These are phyloP conservation scores for Onychostoma macrolepis DNA, from an alignment of 2,113 vertebrate species.

Conservation along the genomic window DNA sequence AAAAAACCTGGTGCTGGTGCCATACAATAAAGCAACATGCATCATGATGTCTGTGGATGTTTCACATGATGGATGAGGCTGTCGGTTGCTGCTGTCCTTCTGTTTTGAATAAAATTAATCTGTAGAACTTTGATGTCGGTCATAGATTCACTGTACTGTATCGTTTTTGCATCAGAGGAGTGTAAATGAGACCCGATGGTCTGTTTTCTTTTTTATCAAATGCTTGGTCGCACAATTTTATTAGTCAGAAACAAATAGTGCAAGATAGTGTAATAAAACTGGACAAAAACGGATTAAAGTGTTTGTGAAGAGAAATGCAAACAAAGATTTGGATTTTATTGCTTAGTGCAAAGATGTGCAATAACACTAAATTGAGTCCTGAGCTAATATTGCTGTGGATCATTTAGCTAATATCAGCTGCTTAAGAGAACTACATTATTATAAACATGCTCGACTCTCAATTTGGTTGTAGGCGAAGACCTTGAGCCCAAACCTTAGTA, in stretches of 20 bases:
- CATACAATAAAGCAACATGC: not conserved
- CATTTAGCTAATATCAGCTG: constrained; percentile 19
- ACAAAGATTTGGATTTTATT: not conserved
- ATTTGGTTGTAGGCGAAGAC: not conserved
- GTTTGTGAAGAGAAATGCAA: not conserved
- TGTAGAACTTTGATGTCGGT: not conserved
- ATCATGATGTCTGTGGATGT: not conserved
- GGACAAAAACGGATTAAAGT: not conserved
- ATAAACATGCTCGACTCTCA: not conserved
- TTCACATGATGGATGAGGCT: not conserved
- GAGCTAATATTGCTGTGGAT: not conserved
- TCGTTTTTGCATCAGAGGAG: not conserved
- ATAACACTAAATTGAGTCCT: constrained; percentile 23
- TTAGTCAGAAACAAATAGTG: not conserved
- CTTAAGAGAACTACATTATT: not conserved
- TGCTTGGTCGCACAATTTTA: not conserved
- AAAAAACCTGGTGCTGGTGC: not conserved
- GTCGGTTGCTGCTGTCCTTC: not conserved
- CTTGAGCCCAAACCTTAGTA: not conserved
- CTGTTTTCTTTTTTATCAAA: not conserved
- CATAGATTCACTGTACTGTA: no score
- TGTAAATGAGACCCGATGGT: not conserved
- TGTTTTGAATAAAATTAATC: not conserved
- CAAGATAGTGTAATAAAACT: not conserved
- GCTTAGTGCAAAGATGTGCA: not conserved